Conservation (phyloP, 2,113 vertebrate species). For the Cyprinodon variegatus region DNA sequence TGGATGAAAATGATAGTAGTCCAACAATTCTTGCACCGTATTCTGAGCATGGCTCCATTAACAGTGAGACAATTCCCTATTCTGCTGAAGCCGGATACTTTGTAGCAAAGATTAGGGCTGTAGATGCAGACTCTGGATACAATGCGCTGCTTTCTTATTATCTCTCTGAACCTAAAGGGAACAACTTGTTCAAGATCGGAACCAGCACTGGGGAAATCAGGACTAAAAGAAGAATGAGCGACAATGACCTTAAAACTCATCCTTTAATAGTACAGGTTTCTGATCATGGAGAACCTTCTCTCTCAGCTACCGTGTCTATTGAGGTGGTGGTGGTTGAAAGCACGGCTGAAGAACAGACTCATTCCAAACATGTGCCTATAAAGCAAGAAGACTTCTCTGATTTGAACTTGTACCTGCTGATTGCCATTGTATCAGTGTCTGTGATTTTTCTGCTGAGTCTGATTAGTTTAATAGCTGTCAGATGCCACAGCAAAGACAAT, state of each 20-base stretch:
- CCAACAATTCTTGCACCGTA: constrained; percentile 47
- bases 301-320: too few relatives aligned
- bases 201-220: too few relatives aligned
- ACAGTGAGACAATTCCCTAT: constrained; percentile 58
- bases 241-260: too few relatives aligned
- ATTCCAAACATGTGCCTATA: too few relatives aligned
- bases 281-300: too few relatives aligned
- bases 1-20: constrained; percentile 17
- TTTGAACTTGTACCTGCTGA: constrained; percentile 61
- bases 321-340: too few relatives aligned
- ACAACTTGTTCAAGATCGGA: constrained; percentile 8
- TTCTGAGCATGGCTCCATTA: constrained; percentile 58
- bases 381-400: constrained; percentile 61
- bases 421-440: constrained; percentile 61
- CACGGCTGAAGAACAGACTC: too few relatives aligned
- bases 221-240: too few relatives aligned
- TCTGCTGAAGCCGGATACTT: constrained; percentile 57
- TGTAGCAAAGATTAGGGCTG: constrained; percentile 66
- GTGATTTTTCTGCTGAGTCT: constrained; percentile 3
- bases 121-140: constrained; percentile 61
- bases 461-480: constrained; percentile 4
- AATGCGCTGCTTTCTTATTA: constrained; percentile 47
- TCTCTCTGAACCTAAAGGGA: constrained; percentile 7
- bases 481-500: constrained; percentile 12
- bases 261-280: too few relatives aligned